Percentiles rank a stretch among this genome's conserved stretches.
phyloP scores from a whole-genome alignment of 2,888 invertebrate species.

The Acleris sparsana region DNA sequence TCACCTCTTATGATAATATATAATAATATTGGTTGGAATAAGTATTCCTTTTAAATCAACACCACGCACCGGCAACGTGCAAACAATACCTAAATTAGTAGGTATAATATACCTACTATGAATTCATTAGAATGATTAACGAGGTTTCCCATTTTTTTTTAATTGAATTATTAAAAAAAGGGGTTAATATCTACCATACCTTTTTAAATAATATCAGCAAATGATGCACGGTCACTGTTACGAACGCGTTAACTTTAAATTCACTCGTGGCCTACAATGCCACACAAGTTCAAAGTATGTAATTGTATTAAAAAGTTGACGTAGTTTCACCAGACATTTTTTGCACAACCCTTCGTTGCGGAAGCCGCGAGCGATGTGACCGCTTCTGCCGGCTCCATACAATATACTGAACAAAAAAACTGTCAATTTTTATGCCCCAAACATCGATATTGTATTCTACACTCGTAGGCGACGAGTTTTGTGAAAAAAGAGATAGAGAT shows the following conservation, averaged over 20 bases:
- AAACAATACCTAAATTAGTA: not conserved
- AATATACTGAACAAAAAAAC: constrained; percentile 81
- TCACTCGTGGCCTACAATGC: constrained; percentile 17
- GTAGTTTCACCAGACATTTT: constrained; percentile 52
- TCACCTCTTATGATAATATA: too few relatives aligned
- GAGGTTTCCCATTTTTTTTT: too few relatives aligned
- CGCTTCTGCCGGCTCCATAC: constrained; percentile 60
- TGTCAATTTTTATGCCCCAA: constrained; percentile 83
- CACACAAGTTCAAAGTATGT: constrained; percentile 4
- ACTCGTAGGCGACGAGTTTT: constrained; percentile 79
- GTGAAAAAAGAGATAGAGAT: constrained; percentile 54
- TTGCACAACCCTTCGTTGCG: constrained; percentile 64
- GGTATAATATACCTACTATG: too few relatives aligned
- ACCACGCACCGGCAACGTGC: too few relatives aligned
- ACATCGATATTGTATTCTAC: constrained; percentile 82
- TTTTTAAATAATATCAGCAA: constrained; percentile 37
- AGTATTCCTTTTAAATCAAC: too few relatives aligned
- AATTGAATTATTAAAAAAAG: constrained; percentile 29
- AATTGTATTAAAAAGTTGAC: constrained; percentile 40
- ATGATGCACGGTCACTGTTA: constrained; percentile 44
- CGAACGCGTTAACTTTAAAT: constrained; percentile 25
- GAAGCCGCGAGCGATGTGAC: constrained; percentile 54
- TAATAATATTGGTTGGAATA: too few relatives aligned
- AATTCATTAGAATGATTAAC: not conserved
- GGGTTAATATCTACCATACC: constrained; percentile 47